Conservation (phyloP, 2,888 invertebrate genomes). For the Hermaeophaga mercurialis region DNA sequence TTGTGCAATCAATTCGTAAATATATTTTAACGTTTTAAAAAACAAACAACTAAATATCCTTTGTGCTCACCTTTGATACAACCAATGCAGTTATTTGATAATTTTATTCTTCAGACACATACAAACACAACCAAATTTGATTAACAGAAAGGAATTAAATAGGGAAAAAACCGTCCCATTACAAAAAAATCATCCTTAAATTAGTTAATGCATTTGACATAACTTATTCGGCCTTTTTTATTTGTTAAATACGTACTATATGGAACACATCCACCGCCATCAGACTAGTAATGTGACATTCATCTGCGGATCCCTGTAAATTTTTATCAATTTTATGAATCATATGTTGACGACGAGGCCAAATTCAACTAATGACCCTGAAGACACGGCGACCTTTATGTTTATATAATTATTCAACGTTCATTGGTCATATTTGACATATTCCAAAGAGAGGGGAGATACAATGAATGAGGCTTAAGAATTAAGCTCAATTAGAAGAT, state of each 20-base stretch:
- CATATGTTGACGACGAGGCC: too few relatives aligned
- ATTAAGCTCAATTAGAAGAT: too few relatives aligned
- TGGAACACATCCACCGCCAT: slow-evolving; percentile 3
- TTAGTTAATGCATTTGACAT: slow-evolving; percentile 10
- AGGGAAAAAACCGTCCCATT: background rate
- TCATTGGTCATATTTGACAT: too few relatives aligned
- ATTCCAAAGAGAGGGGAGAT: too few relatives aligned
- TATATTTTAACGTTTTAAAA: background rate
- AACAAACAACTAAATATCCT: slow-evolving; percentile 7
- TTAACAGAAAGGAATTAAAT: slow-evolving; percentile 1
- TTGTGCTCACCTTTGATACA: slow-evolving; percentile 3
- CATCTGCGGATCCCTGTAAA: background rate
- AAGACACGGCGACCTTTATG: too few relatives aligned
- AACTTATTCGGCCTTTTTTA: slow-evolving; percentile 18
- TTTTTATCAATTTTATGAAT: background rate
- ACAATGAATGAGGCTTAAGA: too few relatives aligned
- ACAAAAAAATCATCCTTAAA: slow-evolving; percentile 14
- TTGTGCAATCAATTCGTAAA: background rate
- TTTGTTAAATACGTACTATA: background rate
- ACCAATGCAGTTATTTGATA: background rate
- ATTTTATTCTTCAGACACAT: background rate
- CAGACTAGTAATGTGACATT: background rate
- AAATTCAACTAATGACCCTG: too few relatives aligned
- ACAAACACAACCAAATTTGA: slow-evolving; percentile 7
- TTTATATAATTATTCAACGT: too few relatives aligned